These are phyloP conservation scores for Aulostomus chinensis DNA, from an alignment of 2,797 vertebrate genomes.

Conservation along the genomic window DNA sequence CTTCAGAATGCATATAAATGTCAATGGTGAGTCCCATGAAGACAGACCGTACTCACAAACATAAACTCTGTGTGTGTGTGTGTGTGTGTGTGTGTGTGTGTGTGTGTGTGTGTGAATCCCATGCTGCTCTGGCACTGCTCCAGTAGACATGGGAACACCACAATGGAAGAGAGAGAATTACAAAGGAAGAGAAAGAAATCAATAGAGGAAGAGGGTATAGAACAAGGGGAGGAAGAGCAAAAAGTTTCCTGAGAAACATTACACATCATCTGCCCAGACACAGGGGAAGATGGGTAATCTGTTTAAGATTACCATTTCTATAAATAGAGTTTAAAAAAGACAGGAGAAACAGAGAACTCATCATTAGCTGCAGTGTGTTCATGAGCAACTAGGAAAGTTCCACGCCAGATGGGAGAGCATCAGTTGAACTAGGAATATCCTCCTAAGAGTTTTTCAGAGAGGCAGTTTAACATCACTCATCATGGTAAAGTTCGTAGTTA, in stretches of 20 bases:
- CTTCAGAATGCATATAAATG: too few relatives aligned
- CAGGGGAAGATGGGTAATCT: slow-evolving; percentile 12
- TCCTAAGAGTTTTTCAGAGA: too few relatives aligned
- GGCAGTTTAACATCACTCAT: too few relatives aligned
- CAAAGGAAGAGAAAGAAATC: slow-evolving; percentile 57
- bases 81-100: slow-evolving; percentile 17
- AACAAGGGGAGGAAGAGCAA: slow-evolving; percentile 36
- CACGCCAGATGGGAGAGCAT: too few relatives aligned
- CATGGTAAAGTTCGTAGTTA: too few relatives aligned
- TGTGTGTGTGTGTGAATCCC: too few relatives aligned
- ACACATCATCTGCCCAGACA: slow-evolving; percentile 21
- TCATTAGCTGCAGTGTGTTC: too few relatives aligned
- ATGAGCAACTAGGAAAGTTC: too few relatives aligned
- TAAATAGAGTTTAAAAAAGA: slow-evolving; percentile 27
- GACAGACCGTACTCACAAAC: too few relatives aligned
- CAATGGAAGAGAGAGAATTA: slow-evolving; percentile 67
- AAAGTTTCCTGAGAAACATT: slow-evolving; percentile 51
- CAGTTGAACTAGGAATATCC: too few relatives aligned
- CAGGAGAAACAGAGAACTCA: not conserved
- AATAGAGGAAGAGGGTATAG: slow-evolving; percentile 51
- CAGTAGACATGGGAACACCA: slow-evolving; percentile 69
- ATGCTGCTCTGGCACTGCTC: slow-evolving; percentile 62
- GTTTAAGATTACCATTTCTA: slow-evolving; percentile 39
- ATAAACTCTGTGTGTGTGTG: not conserved
- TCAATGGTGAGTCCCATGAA: too few relatives aligned